Percentiles rank a stretch among this genome's conserved stretches.
phyloP scores from a whole-genome alignment of 2,888 invertebrate genomes.

The Eupeodes latifasciatus region DNA sequence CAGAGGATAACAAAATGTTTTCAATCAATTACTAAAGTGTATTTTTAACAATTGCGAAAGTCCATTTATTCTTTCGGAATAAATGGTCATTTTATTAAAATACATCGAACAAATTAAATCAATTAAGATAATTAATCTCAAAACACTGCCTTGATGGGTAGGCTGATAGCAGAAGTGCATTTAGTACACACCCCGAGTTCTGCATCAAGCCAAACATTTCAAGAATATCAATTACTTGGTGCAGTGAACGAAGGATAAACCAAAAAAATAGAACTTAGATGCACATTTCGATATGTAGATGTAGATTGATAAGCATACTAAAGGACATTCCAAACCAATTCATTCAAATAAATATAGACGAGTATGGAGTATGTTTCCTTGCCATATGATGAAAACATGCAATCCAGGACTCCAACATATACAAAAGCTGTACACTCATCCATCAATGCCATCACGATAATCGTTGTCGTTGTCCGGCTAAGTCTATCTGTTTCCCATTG shows the following conservation, averaged over 20 bases:
- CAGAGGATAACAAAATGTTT: conserved; percentile 27
- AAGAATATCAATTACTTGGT: conserved; percentile 64
- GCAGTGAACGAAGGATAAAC: conserved; percentile 31
- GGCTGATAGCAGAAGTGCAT: conserved; percentile 36
- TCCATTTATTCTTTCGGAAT: conserved; percentile 6
- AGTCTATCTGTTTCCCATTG: conserved; percentile 64
- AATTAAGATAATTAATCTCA: conserved; percentile 65
- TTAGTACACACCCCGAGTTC: not conserved
- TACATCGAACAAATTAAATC: conserved; percentile 69
- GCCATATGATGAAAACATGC: conserved; percentile 57
- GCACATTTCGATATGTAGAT: conserved; percentile 27
- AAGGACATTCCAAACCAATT: conserved; percentile 52
- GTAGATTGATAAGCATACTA: not conserved
- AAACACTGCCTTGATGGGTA: conserved; percentile 1
- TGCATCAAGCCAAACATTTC: not conserved
- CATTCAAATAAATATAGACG: conserved; percentile 41
- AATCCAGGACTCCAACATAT: conserved; percentile 38
- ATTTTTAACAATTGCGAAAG: not conserved
- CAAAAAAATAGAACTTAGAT: conserved; percentile 3
- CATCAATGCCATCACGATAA: conserved; percentile 72
- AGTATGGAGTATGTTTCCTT: conserved; percentile 14
- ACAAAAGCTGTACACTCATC: conserved; percentile 54
- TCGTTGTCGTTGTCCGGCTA: conserved; percentile 33
- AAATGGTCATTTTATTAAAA: conserved; percentile 57
- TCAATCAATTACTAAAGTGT: conserved; percentile 39